A percentile compares a stretch with the other conserved stretches of the same genome.
Conservation (phyloP, 1,140 invertebrate species). For the Zaprionus tsacasi region DNA sequence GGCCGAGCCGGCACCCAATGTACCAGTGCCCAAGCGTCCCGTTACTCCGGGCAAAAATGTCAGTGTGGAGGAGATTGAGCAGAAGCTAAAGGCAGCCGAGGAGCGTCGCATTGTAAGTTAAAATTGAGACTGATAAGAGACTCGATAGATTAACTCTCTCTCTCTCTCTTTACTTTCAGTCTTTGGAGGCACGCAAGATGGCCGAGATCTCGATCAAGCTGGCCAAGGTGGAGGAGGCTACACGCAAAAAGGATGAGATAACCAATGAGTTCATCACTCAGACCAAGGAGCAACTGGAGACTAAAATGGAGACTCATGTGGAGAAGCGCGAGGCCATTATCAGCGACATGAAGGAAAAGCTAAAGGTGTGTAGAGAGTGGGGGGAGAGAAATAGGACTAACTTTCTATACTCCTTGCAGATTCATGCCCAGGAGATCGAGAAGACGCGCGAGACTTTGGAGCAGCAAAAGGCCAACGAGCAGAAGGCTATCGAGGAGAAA, state of each 20-base stretch:
- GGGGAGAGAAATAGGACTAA: neutral
- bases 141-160: neutral
- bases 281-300: conserved; percentile 93
- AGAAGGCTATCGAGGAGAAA: conserved; percentile 93
- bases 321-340: conserved; percentile 96
- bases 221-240: conserved; percentile 94
- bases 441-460: conserved; percentile 92
- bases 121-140: neutral
- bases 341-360: conserved; percentile 92
- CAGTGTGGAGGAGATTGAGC: conserved; percentile 93
- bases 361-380: conserved; percentile 90
- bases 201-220: conserved; percentile 92
- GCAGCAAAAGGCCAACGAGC: conserved; percentile 92
- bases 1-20: conserved; percentile 89
- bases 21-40: conserved; percentile 87
- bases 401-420: conserved; percentile 56
- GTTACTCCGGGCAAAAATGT: conserved; percentile 86
- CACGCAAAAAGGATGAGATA: conserved; percentile 94
- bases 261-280: conserved; percentile 92
- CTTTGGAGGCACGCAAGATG: conserved; percentile 93
- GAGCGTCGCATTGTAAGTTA: conserved; percentile 92
- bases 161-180: conserved; percentile 85
- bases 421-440: conserved; percentile 92
- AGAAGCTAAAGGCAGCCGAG: conserved; percentile 95
- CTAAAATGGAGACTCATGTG: conserved; percentile 94